Conservation (phyloP, 2,797 vertebrate genomes). For the Champsocephalus esox region DNA sequence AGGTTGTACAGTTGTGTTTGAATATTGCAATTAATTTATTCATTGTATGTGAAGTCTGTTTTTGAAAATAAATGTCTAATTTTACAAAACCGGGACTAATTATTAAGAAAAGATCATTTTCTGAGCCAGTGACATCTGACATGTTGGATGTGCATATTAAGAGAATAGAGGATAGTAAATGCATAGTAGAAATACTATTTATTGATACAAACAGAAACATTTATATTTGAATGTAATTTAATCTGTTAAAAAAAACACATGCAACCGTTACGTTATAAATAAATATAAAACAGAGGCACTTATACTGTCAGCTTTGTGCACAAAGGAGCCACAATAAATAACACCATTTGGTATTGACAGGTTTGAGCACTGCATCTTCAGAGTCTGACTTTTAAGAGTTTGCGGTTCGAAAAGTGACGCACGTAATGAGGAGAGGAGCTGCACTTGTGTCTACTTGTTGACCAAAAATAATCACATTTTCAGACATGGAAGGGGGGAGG, state of each 20-base stretch:
- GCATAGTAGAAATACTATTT: conserved; percentile 25
- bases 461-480: conserved; percentile 78
- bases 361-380: conserved; percentile 32
- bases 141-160: neutral
- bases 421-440: conserved; percentile 29
- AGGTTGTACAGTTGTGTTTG: conserved; percentile 76
- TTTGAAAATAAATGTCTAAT: conserved; percentile 87
- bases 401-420: conserved; percentile 49
- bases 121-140: neutral
- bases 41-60: conserved; percentile 93
- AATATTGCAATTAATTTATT: conserved; percentile 94
- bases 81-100: conserved; percentile 63
- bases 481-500: conserved; percentile 47
- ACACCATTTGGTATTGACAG: conserved; percentile 18
- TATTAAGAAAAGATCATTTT: conserved; percentile 12
- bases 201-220: conserved; percentile 49
- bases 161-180: neutral
- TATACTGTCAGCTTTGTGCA: conserved; percentile 17
- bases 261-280: conserved; percentile 30
- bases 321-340: conserved; percentile 43
- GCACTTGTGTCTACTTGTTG: conserved; percentile 80
- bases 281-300: conserved; percentile 22
- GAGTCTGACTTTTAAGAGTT: conserved; percentile 44
- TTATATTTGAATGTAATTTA: conserved; percentile 10
- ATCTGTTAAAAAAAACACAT: conserved; percentile 19